These are phyloP conservation scores for Matsumyia berberina DNA, from an alignment of 2,888 invertebrate species.

Conservation along the genomic window DNA sequence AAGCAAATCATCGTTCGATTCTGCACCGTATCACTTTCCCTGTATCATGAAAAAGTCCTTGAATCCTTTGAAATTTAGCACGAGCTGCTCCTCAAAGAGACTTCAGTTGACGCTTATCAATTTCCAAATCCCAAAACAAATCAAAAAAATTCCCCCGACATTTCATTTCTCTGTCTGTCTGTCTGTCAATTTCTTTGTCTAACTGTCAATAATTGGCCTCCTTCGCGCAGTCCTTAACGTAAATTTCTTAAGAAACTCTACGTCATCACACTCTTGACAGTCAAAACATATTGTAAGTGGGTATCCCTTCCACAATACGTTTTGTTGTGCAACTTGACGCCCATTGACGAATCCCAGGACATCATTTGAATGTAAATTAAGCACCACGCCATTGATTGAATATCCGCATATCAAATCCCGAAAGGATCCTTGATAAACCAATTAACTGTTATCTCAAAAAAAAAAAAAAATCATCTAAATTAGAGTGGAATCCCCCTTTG, in stretches of 20 bases:
- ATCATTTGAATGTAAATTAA: not conserved
- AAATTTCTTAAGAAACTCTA: not conserved
- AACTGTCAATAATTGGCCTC: conserved; percentile 4
- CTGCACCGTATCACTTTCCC: no score
- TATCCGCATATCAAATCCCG: no score
- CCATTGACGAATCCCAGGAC: not conserved
- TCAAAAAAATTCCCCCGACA: not conserved
- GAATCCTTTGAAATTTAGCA: no score
- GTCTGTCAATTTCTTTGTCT: not conserved
- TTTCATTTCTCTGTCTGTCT: not conserved
- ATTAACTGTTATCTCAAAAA: conserved; percentile 12
- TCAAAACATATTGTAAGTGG: conserved; percentile 4
- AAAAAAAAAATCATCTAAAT: conserved; percentile 7
- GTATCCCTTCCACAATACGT: not conserved
- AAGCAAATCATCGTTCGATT: no score
- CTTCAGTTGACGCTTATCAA: not conserved
- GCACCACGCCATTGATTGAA: no score
- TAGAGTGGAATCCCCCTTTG: not conserved
- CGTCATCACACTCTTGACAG: not conserved
- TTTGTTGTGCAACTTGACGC: not conserved
- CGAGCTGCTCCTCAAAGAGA: no score
- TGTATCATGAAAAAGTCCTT: no score
- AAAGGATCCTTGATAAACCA: conserved; percentile 15
- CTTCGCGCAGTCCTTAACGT: not conserved
- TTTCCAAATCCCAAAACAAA: not conserved